phyloP scores from a whole-genome alignment of 2,113 vertebrate species.

The Ia io region DNA sequence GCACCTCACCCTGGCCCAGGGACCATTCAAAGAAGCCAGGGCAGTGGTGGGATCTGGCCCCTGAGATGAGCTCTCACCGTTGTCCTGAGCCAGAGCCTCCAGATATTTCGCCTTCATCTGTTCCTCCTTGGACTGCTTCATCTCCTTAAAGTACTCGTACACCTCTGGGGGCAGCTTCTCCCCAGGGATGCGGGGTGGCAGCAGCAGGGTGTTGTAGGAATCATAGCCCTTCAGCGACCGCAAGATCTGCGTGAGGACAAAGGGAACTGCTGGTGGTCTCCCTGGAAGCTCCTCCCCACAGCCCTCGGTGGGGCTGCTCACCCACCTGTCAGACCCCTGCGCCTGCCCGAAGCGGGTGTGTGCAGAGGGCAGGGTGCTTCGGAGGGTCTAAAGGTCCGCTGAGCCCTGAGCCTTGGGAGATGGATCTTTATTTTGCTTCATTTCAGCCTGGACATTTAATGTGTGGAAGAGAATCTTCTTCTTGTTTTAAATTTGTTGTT shows the following conservation, averaged over 20 bases:
- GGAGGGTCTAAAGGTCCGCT: not conserved
- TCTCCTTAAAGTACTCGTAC: constrained; percentile 84
- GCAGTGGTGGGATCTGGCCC: not conserved
- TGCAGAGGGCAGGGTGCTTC: not conserved
- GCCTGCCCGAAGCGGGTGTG: not conserved
- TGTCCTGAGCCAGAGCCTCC: constrained; percentile 44
- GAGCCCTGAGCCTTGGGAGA: not conserved
- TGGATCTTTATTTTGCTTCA: not conserved
- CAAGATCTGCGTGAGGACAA: constrained; percentile 82
- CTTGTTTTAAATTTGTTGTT: not conserved
- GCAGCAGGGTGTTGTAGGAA: constrained; percentile 81
- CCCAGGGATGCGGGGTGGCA: constrained; percentile 87
- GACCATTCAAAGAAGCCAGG: not conserved
- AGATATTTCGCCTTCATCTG: constrained; percentile 55
- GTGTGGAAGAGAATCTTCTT: not conserved
- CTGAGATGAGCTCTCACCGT: constrained; percentile 40
- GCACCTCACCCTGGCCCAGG: not conserved
- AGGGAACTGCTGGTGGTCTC: rapidly evolving
- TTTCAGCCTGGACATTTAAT: not conserved
- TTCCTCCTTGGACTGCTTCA: constrained; percentile 73
- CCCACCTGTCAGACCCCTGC: not conserved
- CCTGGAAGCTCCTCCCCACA: not conserved
- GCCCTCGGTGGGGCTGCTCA: not conserved
- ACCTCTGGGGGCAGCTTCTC: constrained; percentile 88
- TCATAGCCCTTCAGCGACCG: constrained; percentile 84